phyloP scores from a whole-genome alignment of 2,113 vertebrate species.

The Rynchops niger region DNA sequence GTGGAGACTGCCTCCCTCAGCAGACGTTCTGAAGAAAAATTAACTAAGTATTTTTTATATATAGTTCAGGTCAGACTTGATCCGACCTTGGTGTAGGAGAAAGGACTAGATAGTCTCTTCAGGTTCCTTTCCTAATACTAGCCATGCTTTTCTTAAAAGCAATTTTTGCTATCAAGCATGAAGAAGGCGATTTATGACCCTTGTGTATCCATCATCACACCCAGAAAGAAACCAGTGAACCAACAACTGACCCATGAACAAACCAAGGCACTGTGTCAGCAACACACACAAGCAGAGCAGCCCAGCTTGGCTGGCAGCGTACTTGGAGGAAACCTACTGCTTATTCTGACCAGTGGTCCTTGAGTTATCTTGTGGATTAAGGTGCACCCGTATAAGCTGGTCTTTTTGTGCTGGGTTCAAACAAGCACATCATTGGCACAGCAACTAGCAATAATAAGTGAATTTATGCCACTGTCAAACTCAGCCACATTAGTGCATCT shows the following conservation, averaged over 20 bases:
- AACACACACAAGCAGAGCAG: fast-evolving
- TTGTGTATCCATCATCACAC: neutral
- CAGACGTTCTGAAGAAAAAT: neutral
- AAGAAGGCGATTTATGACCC: neutral
- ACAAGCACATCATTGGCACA: neutral
- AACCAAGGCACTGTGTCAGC: neutral
- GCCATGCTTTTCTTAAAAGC: neutral
- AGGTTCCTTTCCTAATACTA: neutral
- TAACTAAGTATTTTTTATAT: neutral
- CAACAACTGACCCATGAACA: neutral
- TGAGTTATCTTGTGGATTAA: neutral
- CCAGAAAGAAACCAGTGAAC: neutral
- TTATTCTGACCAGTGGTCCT: neutral
- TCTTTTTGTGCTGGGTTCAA: neutral
- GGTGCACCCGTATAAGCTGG: neutral
- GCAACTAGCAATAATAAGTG: neutral
- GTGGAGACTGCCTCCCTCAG: neutral
- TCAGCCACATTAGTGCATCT: neutral
- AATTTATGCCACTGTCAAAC: neutral
- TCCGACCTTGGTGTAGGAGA: neutral
- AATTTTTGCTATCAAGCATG: neutral
- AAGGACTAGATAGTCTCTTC: neutral
- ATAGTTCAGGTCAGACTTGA: neutral
- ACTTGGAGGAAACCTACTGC: neutral
- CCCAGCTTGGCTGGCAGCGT: neutral